A percentile compares a stretch with the other conserved stretches of the same genome.
Evolutionary conservation across 2,797 vertebrate genomes (phyloP).

Genomic region (Artibeus jamaicensis): DNA sequence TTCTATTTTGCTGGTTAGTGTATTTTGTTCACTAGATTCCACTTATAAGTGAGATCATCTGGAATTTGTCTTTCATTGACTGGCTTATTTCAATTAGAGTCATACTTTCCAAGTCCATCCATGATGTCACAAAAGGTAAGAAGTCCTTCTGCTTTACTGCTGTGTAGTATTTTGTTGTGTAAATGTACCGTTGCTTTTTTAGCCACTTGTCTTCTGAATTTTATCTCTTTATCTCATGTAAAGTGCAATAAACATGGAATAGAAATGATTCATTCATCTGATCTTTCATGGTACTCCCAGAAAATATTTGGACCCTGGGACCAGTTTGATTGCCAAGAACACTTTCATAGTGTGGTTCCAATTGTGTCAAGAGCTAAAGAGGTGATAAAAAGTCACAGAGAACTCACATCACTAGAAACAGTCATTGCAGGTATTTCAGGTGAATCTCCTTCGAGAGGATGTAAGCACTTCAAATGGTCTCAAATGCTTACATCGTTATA

Average conservation of each 20-base stretch:
- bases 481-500: neutral
- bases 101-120: neutral
- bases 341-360: neutral
- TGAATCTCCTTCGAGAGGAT: slow-evolving; percentile 46
- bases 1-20: neutral
- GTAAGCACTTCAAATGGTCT: slow-evolving; percentile 2
- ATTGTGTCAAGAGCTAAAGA: neutral
- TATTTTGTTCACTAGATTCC: neutral
- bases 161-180: neutral
- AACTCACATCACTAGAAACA: slow-evolving; percentile 1
- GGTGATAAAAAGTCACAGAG: neutral
- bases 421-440: neutral
- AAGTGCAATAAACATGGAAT: neutral
- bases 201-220: neutral
- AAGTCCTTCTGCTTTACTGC: neutral
- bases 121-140: neutral
- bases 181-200: neutral
- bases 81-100: neutral
- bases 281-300: neutral
- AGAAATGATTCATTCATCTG: neutral
- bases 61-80: neutral
- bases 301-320: neutral
- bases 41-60: neutral
- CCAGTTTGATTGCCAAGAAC: neutral
- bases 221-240: neutral